Percentiles rank a stretch among this genome's conserved stretches.
These are phyloP conservation scores for Perca flavescens DNA, from an alignment of 2,113 vertebrate genomes.

Conservation along the genomic window DNA sequence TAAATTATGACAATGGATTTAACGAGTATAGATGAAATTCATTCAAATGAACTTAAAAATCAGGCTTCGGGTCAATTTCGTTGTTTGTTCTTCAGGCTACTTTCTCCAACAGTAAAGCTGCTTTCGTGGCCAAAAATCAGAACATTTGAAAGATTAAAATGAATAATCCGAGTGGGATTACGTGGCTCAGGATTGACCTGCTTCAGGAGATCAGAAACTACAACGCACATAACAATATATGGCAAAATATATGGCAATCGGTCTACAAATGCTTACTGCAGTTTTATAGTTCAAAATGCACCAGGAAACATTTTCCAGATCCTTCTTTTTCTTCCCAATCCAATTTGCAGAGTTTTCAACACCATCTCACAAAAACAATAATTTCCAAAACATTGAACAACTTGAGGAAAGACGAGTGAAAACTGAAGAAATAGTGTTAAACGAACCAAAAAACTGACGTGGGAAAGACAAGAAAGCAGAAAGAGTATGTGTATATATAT, in stretches of 20 bases:
- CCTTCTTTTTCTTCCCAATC: neutral
- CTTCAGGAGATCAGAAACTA: neutral
- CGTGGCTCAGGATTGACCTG: neutral
- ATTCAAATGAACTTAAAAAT: neutral
- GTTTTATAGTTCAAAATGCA: neutral
- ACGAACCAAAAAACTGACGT: neutral
- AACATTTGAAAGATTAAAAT: neutral
- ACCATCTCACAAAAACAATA: neutral
- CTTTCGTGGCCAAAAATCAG: neutral
- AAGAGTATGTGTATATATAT: neutral
- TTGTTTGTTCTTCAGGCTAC: too few relatives aligned
- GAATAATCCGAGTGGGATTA: neutral
- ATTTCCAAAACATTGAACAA: neutral
- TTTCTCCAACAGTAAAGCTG: too few relatives aligned
- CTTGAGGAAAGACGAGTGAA: neutral
- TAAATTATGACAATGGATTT: neutral
- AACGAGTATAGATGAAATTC: neutral
- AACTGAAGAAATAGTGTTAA: neutral
- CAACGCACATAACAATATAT: constrained; percentile 8
- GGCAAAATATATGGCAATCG: constrained; percentile 14
- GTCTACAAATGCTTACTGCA: neutral
- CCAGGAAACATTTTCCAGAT: neutral
- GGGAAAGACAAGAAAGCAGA: neutral
- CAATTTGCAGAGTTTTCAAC: neutral
- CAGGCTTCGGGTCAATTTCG: neutral